phyloP scores from a whole-genome alignment of 2,113 vertebrate species.

The Benitochromis conjunctus region DNA sequence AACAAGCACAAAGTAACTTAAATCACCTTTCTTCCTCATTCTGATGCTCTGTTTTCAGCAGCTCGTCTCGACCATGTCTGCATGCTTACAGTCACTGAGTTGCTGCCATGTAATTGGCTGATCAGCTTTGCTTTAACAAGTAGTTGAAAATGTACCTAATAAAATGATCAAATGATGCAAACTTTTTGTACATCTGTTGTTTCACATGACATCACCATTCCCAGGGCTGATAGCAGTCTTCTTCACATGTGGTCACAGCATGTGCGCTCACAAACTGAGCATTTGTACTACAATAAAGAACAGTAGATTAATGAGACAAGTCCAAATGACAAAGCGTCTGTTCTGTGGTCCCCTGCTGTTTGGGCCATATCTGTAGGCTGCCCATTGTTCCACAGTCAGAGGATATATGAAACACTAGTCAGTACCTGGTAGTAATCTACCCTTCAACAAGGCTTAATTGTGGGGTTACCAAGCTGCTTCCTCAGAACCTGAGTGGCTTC shows the following conservation, averaged over 20 bases:
- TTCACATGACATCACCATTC: neutral
- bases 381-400: neutral
- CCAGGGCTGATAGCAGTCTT: neutral
- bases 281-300: neutral
- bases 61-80: neutral
- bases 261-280: neutral
- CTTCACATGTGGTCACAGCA: neutral
- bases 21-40: neutral
- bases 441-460: neutral
- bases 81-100: neutral
- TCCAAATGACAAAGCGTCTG: neutral
- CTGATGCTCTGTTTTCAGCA: neutral
- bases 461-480: neutral
- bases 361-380: neutral
- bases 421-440: neutral
- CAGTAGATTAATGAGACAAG: neutral
- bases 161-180: neutral
- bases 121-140: neutral
- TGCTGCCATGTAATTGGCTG: neutral
- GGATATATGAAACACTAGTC: neutral
- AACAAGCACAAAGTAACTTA: neutral
- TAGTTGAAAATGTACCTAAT: neutral
- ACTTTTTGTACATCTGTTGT: neutral
- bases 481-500: neutral
- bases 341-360: neutral